These are phyloP conservation scores for Nephrotoma guestfalica DNA, from an alignment of 2,888 invertebrate genomes.

Conservation along the genomic window DNA sequence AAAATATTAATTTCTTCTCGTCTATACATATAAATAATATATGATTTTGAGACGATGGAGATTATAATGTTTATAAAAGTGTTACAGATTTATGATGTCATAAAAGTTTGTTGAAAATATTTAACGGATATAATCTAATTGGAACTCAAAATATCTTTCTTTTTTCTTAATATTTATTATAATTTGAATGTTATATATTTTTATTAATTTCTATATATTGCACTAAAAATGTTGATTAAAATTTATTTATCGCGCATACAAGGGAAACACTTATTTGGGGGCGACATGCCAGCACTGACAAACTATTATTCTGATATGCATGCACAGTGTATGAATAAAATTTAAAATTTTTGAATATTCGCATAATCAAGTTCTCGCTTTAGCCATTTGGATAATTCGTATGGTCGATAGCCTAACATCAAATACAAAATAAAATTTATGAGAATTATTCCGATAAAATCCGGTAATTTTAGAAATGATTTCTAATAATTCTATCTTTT, in stretches of 20 bases:
- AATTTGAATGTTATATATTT: background rate
- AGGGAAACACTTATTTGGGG: background rate
- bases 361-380: background rate
- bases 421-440: background rate
- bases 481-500: no score
- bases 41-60: background rate
- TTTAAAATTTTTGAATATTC: background rate
- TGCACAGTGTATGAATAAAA: background rate
- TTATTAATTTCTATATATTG: background rate
- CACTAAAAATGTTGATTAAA: background rate
- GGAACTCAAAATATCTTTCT: background rate
- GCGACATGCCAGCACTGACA: background rate
- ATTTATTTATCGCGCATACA: background rate
- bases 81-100: background rate
- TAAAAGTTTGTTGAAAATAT: background rate
- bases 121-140: background rate
- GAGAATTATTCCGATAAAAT: background rate
- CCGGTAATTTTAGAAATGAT: background rate
- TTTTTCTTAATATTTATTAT: background rate
- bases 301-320: background rate
- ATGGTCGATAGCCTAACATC: background rate
- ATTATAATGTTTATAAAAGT: background rate
- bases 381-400: background rate
- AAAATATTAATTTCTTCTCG: background rate
- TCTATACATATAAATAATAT: background rate